Evolutionary conservation across 2,113 vertebrate species (phyloP).

Genomic region (Spilogale gracilis): DNA sequence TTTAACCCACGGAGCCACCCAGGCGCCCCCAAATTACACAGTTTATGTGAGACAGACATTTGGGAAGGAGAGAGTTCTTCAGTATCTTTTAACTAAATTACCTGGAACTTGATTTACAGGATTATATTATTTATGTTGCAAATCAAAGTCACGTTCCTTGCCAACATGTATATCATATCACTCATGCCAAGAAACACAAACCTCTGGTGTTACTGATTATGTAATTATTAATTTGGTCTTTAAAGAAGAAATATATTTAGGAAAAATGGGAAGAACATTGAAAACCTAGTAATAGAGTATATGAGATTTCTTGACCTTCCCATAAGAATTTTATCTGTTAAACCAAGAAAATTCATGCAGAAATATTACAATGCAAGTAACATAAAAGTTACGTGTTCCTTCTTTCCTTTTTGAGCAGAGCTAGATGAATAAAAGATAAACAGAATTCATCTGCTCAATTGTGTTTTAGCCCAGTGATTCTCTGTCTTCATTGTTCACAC

Average conservation of each 20-base stretch:
- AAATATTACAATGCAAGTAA: neutral
- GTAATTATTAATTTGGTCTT: conserved; percentile 54
- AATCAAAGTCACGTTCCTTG: conserved; percentile 57
- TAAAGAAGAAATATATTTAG: conserved; percentile 58
- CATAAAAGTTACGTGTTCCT: neutral
- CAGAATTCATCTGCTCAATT: neutral
- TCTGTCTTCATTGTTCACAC: neutral
- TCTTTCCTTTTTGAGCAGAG: neutral
- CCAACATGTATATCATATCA: conserved; percentile 31
- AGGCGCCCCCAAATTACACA: neutral
- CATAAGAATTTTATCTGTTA: neutral
- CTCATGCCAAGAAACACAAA: conserved; percentile 50
- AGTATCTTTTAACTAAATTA: conserved; percentile 54
- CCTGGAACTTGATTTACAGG: conserved; percentile 33
- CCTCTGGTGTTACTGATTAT: conserved; percentile 57
- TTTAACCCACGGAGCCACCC: too few species aligned
- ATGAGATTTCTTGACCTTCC: neutral
- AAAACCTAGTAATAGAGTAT: neutral
- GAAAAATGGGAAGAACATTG: neutral
- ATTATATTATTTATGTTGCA: conserved; percentile 65
- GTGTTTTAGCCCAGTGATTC: neutral
- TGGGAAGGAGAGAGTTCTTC: neutral
- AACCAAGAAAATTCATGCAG: conserved; percentile 2
- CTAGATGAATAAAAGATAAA: neutral
- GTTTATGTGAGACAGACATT: conserved; percentile 32